These are phyloP conservation scores for Scleropages formosus DNA, from an alignment of 2,797 vertebrate species.

Conservation along the genomic window DNA sequence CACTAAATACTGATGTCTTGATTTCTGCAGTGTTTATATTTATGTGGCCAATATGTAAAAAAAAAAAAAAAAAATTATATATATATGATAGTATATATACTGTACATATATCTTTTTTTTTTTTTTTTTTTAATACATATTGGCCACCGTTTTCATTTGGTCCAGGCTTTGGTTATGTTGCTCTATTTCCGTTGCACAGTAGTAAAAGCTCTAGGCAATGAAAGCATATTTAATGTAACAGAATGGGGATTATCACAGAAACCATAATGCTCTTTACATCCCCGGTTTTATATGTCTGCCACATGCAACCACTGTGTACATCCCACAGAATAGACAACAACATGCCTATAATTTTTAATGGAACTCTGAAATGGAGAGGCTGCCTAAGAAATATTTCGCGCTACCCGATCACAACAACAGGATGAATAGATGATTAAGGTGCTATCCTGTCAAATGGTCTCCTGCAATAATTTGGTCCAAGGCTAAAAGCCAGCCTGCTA, in stretches of 20 bases:
- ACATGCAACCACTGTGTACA: neutral
- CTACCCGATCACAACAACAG: constrained; percentile 15
- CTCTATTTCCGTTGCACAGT: neutral
- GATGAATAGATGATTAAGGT: constrained; percentile 15
- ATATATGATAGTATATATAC: no score
- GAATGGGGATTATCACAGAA: neutral
- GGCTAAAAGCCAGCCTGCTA: constrained; percentile 23
- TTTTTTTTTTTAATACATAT: neutral
- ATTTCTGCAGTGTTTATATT: no score
- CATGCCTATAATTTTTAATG: neutral
- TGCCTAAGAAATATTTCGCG: constrained; percentile 1
- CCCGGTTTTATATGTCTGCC: neutral
- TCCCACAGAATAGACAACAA: neutral
- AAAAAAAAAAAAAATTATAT: no score
- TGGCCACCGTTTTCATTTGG: constrained; percentile 2
- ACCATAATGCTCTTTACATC: constrained; percentile 8
- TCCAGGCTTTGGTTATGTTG: constrained; percentile 12
- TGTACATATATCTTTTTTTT: neutral
- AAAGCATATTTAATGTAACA: constrained; percentile 1
- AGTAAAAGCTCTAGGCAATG: constrained; percentile 2
- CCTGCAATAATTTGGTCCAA: constrained; percentile 33
- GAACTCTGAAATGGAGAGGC: neutral
- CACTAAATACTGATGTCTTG: neutral
- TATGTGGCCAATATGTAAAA: no score
- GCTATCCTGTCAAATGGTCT: constrained; percentile 22